Percentiles rank a stretch among this genome's conserved stretches.
phyloP scores from a whole-genome alignment of 64 coral and sea anemone species.

The Stylophora pistillata region DNA sequence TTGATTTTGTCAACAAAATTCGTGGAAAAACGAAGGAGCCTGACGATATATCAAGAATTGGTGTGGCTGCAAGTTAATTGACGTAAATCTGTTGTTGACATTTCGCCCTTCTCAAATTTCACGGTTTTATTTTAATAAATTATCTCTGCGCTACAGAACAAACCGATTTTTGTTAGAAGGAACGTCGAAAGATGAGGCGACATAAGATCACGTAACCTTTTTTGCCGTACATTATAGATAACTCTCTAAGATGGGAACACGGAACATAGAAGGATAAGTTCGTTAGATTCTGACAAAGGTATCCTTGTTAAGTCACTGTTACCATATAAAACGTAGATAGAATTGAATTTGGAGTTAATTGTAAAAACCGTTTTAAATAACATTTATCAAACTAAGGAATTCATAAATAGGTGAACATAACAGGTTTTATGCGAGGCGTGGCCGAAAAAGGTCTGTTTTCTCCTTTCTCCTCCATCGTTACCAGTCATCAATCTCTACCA shows the following conservation, averaged over 20 bases:
- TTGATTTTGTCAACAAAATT: neutral
- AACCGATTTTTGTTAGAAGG: neutral
- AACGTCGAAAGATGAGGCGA: neutral
- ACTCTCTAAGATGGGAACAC: no score
- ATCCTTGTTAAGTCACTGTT: no score
- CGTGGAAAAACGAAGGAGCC: neutral
- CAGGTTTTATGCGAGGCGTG: neutral
- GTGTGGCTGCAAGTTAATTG: neutral
- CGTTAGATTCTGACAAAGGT: no score
- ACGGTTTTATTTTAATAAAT: no score
- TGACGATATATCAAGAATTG: neutral
- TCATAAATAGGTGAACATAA: neutral
- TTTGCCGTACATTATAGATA: neutral
- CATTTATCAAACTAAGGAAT: no score
- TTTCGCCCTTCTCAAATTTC: no score
- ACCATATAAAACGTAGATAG: no score
- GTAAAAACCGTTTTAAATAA: no score
- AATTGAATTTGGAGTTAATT: no score
- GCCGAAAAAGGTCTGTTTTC: neutral
- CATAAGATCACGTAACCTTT: neutral
- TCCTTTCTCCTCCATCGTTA: neutral
- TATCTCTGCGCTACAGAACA: neutral
- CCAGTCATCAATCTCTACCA: neutral
- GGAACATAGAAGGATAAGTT: no score
- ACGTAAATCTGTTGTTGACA: neutral